These are phyloP conservation scores for Eulemur coronatus DNA, from an alignment of 2,797 vertebrate species.

Conservation along the genomic window DNA sequence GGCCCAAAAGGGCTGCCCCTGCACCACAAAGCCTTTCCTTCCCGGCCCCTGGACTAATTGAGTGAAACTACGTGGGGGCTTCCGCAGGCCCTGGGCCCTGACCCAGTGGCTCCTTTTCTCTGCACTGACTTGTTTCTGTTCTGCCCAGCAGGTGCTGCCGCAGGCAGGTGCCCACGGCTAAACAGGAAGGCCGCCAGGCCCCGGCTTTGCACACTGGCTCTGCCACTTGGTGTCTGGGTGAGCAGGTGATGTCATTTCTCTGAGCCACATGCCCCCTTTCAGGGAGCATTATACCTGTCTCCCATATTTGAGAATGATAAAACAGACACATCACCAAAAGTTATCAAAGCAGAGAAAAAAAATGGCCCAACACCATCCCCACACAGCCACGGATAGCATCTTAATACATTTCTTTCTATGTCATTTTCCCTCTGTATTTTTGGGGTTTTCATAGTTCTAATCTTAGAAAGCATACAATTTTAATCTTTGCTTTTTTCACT, in stretches of 20 bases:
- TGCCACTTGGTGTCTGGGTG: background rate
- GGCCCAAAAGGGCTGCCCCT: background rate
- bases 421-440: background rate
- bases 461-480: background rate
- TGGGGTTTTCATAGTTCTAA: background rate
- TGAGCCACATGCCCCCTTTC: background rate
- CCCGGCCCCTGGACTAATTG: background rate
- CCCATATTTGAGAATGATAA: background rate
- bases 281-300: background rate
- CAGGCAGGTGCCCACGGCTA: no score
- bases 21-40: background rate
- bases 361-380: background rate
- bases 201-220: background rate
- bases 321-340: background rate
- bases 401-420: background rate
- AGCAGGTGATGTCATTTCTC: background rate
- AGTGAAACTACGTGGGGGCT: rapidly evolving
- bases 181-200: background rate
- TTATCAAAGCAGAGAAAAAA: background rate
- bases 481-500: background rate
- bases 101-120: rapidly evolving
- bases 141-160: no score
- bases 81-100: background rate
- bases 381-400: background rate
- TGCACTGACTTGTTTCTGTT: background rate